These are phyloP conservation scores for Palythoa caribaeorum DNA, from an alignment of 92 coral and sea anemone species.

Conservation along the genomic window DNA sequence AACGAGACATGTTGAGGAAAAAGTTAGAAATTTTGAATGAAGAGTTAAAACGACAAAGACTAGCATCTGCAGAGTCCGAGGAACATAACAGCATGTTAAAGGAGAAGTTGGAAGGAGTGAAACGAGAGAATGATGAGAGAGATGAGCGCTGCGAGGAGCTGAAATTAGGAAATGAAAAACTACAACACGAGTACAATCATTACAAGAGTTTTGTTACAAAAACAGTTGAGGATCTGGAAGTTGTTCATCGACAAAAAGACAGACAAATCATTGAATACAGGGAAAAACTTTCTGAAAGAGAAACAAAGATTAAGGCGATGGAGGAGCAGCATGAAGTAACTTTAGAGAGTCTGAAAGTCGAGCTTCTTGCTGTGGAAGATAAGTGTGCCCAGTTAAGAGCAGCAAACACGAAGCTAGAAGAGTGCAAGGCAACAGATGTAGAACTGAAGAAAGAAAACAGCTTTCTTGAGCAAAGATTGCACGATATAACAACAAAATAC, in stretches of 20 bases:
- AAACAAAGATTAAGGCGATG: slow-evolving; percentile 44
- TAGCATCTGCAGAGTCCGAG: slow-evolving; percentile 64
- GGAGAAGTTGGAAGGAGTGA: slow-evolving; percentile 65
- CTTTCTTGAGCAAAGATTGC: slow-evolving; percentile 47
- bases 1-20: slow-evolving; percentile 30
- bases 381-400: slow-evolving; percentile 64
- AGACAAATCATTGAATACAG: slow-evolving; percentile 38
- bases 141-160: slow-evolving; percentile 18
- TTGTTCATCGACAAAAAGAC: slow-evolving; percentile 15
- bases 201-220: slow-evolving; percentile 36
- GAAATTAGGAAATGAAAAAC: not conserved
- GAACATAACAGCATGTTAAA: slow-evolving; percentile 70
- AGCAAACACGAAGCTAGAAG: slow-evolving; percentile 55
- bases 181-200: slow-evolving; percentile 39
- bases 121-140: no score
- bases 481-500: slow-evolving; percentile 60
- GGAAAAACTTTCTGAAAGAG: slow-evolving; percentile 25
- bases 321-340: slow-evolving; percentile 61
- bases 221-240: slow-evolving; percentile 54
- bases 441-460: slow-evolving; percentile 49
- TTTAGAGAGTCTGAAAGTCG: slow-evolving; percentile 70
- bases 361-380: slow-evolving; percentile 67
- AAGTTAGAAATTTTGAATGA: slow-evolving; percentile 37
- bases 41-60: slow-evolving; percentile 38
- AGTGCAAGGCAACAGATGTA: slow-evolving; percentile 1